Conservation (phyloP, 2,113 vertebrate genomes). For the Mormyrus iriodes region DNA sequence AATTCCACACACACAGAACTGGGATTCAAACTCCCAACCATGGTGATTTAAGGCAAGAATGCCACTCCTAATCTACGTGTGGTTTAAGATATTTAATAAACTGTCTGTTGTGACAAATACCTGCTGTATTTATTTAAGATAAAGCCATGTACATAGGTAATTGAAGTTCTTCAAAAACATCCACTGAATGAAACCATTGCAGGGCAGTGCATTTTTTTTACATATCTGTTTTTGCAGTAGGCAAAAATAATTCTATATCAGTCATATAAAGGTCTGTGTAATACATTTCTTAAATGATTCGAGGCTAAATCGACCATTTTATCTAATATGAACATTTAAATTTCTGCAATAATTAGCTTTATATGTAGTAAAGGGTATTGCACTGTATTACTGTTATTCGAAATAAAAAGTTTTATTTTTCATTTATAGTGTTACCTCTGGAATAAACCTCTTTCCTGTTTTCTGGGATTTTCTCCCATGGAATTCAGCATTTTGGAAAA, state of each 20-base stretch:
- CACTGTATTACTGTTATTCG: not conserved
- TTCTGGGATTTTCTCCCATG: not conserved
- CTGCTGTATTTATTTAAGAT: not conserved
- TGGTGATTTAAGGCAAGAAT: not conserved
- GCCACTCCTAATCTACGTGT: not conserved
- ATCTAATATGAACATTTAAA: not conserved
- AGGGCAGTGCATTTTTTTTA: too few relatives aligned
- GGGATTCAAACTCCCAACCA: not conserved
- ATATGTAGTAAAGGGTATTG: not conserved
- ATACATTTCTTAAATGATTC: not conserved
- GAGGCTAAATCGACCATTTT: not conserved
- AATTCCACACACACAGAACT: not conserved
- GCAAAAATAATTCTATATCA: not conserved
- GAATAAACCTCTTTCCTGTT: not conserved
- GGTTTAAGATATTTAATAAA: not conserved
- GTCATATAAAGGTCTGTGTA: not conserved
- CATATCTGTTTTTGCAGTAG: not conserved
- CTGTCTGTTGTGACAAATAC: not conserved
- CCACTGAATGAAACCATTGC: not conserved
- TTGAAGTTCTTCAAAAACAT: not conserved
- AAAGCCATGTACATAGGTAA: not conserved
- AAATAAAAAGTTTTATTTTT: not conserved
- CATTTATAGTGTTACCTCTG: not conserved
- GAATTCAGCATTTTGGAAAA: slow-evolving; percentile 10
- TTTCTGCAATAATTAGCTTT: not conserved